A percentile compares a stretch with the other conserved stretches of the same genome.
Evolutionary conservation across 2,113 vertebrate genomes (phyloP).

Genomic region (Gobius niger): DNA sequence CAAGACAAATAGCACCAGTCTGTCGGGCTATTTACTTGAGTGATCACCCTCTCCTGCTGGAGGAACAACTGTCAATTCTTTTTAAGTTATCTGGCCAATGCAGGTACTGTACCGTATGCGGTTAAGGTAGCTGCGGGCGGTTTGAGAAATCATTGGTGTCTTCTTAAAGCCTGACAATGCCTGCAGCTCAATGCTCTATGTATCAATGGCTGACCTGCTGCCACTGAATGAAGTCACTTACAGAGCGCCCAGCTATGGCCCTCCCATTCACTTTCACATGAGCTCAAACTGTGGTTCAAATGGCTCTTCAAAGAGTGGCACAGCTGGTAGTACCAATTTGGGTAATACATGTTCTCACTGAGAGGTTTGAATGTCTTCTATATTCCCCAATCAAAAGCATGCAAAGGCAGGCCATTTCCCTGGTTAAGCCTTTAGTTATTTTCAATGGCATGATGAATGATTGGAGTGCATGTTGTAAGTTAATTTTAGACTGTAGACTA

Average conservation of each 20-base stretch:
- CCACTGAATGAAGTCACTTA: slow-evolving; percentile 55
- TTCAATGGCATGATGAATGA: too few relatives aligned
- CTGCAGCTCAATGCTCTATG: slow-evolving; percentile 27
- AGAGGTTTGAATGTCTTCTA: too few relatives aligned
- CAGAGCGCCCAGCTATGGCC: slow-evolving; percentile 34
- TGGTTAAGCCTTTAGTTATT: too few relatives aligned
- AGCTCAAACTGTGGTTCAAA: background rate
- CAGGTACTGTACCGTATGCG: background rate
- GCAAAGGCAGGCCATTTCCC: too few relatives aligned
- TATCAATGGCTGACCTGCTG: slow-evolving; percentile 50
- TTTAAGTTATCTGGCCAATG: slow-evolving; percentile 9
- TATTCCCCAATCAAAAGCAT: too few relatives aligned
- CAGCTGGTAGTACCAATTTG: background rate
- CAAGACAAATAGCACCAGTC: background rate
- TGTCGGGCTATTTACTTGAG: slow-evolving; percentile 24
- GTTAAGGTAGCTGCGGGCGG: slow-evolving; percentile 15
- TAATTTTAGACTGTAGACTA: too few relatives aligned
- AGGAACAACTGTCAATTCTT: slow-evolving; percentile 12
- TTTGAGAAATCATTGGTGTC: slow-evolving; percentile 13
- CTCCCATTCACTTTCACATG: slow-evolving; percentile 10
- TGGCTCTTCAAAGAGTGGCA: background rate
- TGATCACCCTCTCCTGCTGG: slow-evolving; percentile 14
- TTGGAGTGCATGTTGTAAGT: too few relatives aligned
- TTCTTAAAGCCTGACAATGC: slow-evolving; percentile 6
- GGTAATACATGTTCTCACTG: background rate